A percentile compares a stretch with the other conserved stretches of the same genome.
phyloP scores from a whole-genome alignment of 1,140 invertebrate species.

The Drosophila azteca region DNA sequence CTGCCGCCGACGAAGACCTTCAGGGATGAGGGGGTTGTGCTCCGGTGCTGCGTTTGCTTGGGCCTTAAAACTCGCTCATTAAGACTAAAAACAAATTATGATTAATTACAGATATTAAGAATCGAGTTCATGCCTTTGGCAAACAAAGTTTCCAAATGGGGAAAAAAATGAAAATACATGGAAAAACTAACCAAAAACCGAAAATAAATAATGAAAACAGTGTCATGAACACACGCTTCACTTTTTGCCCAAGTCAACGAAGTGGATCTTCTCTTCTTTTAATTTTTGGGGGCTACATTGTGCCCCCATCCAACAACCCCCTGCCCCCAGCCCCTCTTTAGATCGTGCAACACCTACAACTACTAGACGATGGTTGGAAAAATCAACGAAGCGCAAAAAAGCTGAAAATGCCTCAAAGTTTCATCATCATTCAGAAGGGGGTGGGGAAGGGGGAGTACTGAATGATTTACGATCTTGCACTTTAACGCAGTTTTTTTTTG shows the following conservation, averaged over 20 bases:
- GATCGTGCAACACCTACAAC: conserved; percentile 66
- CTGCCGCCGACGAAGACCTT: conserved; percentile 23
- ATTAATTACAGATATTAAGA: conserved; percentile 76
- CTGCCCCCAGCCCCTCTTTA: not conserved
- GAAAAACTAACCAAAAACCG: conserved; percentile 29
- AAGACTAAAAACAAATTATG: conserved; percentile 75
- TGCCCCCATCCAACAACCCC: not conserved
- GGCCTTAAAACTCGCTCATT: conserved; percentile 53
- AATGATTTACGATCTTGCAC: conserved; percentile 60
- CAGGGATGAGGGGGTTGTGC: conserved; percentile 1
- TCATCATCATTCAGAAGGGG: conserved; percentile 53
- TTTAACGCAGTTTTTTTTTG: conserved; percentile 38
- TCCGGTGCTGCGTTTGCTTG: not conserved
- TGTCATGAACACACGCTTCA: conserved; percentile 73
- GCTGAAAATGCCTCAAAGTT: conserved; percentile 70
- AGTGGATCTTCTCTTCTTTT: conserved; percentile 55
- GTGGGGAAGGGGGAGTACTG: conserved; percentile 1
- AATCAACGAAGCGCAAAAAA: conserved; percentile 74
- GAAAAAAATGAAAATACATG: too few relatives aligned
- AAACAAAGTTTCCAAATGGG: conserved; percentile 66
- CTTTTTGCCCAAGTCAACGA: conserved; percentile 62
- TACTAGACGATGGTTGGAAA: conserved; percentile 3
- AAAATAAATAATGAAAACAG: conserved; percentile 58
- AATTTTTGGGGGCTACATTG: conserved; percentile 9
- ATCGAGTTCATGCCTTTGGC: conserved; percentile 76